Conservation (phyloP, 2,888 invertebrate genomes). For the Meghimatium bilineatum region DNA sequence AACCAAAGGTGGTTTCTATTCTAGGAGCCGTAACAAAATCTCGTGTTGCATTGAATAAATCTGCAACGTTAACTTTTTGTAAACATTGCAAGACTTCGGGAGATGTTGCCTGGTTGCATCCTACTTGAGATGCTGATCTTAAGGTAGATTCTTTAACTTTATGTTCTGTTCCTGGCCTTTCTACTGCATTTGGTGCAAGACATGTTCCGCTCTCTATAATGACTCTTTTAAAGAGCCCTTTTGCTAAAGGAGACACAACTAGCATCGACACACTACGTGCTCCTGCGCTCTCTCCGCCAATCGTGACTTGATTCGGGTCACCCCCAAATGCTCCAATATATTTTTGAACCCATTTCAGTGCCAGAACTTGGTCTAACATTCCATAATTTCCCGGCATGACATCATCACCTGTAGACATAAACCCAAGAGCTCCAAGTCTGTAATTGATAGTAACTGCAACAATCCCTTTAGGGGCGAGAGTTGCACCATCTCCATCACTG, state of each 20-base stretch:
- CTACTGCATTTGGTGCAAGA: neutral
- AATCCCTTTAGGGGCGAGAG: neutral
- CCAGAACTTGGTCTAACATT: constrained; percentile 39
- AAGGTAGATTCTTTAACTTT: neutral
- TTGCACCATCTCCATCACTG: constrained; percentile 12
- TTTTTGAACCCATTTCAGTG: constrained; percentile 38
- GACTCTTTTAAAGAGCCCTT: constrained; percentile 12
- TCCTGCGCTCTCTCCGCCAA: constrained; percentile 32
- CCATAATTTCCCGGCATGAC: constrained; percentile 45
- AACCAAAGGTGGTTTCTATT: constrained; percentile 39
- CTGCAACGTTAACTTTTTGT: neutral
- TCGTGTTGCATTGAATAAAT: neutral
- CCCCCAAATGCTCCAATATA: constrained; percentile 38
- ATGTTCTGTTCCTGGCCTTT: constrained; percentile 12
- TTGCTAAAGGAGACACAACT: constrained; percentile 10
- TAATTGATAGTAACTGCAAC: neutral
- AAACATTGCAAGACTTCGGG: constrained; percentile 11
- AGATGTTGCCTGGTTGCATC: neutral
- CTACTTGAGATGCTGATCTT: neutral
- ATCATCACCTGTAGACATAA: constrained; percentile 42
- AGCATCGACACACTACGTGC: constrained; percentile 5
- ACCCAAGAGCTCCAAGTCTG: constrained; percentile 22
- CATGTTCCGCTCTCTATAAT: constrained; percentile 29
- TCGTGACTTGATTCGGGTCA: constrained; percentile 28
- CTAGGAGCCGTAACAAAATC: neutral